Percentiles rank a stretch among this genome's conserved stretches.
Evolutionary conservation across 2,888 invertebrate species (phyloP).

Genomic region (Zelleria hepariella): DNA sequence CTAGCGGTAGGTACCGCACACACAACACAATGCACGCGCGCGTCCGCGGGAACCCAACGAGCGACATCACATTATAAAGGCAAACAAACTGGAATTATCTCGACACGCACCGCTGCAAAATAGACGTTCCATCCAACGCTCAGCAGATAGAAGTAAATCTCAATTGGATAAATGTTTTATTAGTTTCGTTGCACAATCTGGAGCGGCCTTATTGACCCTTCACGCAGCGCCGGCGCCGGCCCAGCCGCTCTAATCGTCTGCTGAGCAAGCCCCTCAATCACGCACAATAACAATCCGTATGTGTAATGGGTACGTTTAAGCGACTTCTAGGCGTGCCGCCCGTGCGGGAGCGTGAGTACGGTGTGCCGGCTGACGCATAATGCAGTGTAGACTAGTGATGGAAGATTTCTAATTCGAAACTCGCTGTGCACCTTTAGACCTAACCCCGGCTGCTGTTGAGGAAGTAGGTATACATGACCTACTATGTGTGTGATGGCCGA

Average conservation of each 20-base stretch:
- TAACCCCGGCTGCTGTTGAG: neutral
- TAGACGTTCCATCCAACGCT: neutral
- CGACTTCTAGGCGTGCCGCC: too few relatives aligned
- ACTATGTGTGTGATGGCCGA: too few relatives aligned
- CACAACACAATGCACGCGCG: too few relatives aligned
- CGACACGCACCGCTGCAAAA: neutral
- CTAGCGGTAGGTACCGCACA: too few relatives aligned
- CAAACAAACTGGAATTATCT: neutral
- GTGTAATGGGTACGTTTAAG: too few relatives aligned
- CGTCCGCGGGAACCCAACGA: too few relatives aligned
- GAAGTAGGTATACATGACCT: neutral
- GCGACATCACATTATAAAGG: neutral
- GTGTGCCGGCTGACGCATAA: too few relatives aligned
- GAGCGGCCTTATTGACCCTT: slow-evolving; percentile 5
- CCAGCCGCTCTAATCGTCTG: neutral
- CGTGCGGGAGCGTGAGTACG: too few relatives aligned
- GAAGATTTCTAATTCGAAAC: slow-evolving; percentile 3
- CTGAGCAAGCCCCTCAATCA: neutral
- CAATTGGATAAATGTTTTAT: slow-evolving; percentile 7
- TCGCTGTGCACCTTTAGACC: neutral
- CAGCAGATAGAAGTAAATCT: neutral
- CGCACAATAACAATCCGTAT: neutral
- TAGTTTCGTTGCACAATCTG: slow-evolving; percentile 6
- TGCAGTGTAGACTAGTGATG: too few relatives aligned
- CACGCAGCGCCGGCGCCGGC: neutral